Evolutionary conservation across 2,888 invertebrate species (phyloP).

Genomic region (Cremastinae sp.): DNA sequence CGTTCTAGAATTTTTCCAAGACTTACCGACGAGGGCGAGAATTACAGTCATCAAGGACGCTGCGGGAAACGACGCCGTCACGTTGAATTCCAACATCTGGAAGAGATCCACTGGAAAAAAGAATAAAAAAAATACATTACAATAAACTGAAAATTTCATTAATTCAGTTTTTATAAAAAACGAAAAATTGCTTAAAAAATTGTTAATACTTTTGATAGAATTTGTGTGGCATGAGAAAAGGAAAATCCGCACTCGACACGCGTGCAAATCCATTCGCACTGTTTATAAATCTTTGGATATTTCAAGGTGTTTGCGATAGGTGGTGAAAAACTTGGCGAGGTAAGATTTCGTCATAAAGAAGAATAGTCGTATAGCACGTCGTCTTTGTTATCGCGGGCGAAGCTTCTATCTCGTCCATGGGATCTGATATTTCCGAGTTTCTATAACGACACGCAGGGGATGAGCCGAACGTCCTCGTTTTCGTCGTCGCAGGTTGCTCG

Average conservation of each 20-base stretch:
- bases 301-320: too few relatives aligned
- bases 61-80: constrained; percentile 95
- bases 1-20: background rate
- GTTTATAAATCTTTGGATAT: too few relatives aligned
- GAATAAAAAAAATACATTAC: too few relatives aligned
- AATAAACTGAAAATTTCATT: too few relatives aligned
- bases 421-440: constrained; percentile 51
- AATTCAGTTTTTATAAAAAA: too few relatives aligned
- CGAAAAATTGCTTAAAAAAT: too few relatives aligned
- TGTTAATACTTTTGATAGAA: too few relatives aligned
- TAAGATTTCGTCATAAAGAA: constrained; percentile 16
- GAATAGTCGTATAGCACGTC: constrained; percentile 10
- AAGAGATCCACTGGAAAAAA: constrained; percentile 95
- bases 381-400: constrained; percentile 33
- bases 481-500: too few relatives aligned
- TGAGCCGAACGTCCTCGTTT: constrained; percentile 22
- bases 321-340: background rate
- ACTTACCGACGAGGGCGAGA: constrained; percentile 97
- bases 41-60: constrained; percentile 98
- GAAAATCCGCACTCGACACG: too few relatives aligned
- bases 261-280: too few relatives aligned
- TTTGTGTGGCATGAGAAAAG: too few relatives aligned
- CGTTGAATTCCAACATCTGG: constrained; percentile 98
- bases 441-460: constrained; percentile 48
- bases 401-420: constrained; percentile 39